Base-by-base conservation (phyloP, 2,113 vertebrate species). In the Perccottus glenii region DNA sequence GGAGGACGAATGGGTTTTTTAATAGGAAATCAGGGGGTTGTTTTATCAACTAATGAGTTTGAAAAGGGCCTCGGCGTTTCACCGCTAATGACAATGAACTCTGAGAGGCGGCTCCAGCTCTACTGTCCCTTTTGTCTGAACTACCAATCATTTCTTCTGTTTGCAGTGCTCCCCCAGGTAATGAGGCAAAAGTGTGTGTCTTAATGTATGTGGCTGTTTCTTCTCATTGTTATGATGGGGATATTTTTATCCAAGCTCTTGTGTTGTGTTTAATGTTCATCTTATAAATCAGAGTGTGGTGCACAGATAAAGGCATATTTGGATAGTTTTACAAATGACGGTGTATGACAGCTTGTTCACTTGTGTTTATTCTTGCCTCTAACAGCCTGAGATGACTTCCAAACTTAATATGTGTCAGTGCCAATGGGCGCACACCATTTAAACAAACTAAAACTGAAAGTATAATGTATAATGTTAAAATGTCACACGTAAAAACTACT, bases 11-110 rank as follows among this genome's bases (percentile, higher is more conserved):
- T 89, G 72, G 46, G 15, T 76, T 72, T 84, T 87, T 88, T 80
- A 88, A 91, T 89, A 70, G 84, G 71, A 88, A 90, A 88, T 88
- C 88, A 85, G 84, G 87, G 73, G 84, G 76, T 82, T 87, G 87
- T 91, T 90, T 90, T 90, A 90, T 90, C 87, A 87, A 84, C 83
- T 92, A 90, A 91, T 90, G 88, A 90, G 85, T 90, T 88, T 85
- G 85, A 87, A 88, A 90, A 78, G 79, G 74, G 76, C 57, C 52
- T 89, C 70, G 71, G 70, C 65, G 68, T 88, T 87, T 79, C 79
- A 79, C 72, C 35, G 81, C 83, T 86, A 87, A 91, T 87, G 87
- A 87, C 85, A 89, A 85, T 88, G 73, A 87, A 88, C 88, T 87
- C 72, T 79, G 55, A 84, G 67, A 78, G 60, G 77, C 85, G 80